Evolutionary conservation across 2,888 invertebrate species (phyloP).

Genomic region (Polydrusus tereticollis): DNA sequence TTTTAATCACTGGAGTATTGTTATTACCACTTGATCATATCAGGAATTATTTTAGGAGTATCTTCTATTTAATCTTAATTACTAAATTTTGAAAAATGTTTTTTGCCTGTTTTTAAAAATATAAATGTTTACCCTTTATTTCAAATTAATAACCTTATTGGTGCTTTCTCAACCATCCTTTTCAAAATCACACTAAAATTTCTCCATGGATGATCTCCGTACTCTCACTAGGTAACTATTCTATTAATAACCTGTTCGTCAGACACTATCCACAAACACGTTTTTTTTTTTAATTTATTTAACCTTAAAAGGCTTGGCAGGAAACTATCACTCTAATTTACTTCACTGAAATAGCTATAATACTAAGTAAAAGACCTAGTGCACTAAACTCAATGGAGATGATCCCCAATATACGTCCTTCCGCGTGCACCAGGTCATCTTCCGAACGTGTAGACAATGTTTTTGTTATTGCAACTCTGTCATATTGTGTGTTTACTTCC

Average conservation of each 20-base stretch:
- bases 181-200: too few relatives aligned
- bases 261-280: neutral
- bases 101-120: too few relatives aligned
- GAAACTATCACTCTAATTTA: neutral
- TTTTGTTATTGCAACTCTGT: constrained; percentile 34
- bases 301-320: neutral
- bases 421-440: constrained; percentile 23
- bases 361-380: neutral
- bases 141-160: too few relatives aligned
- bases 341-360: neutral
- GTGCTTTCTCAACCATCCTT: too few relatives aligned
- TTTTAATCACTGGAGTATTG: too few relatives aligned
- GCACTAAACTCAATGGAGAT: constrained; percentile 12
- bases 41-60: too few relatives aligned
- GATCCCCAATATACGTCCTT: neutral
- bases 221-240: too few relatives aligned
- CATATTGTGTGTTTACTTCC: constrained; percentile 45
- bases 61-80: too few relatives aligned
- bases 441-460: constrained; percentile 27
- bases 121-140: too few relatives aligned
- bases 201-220: too few relatives aligned
- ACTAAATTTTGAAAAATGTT: too few relatives aligned
- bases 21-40: too few relatives aligned
- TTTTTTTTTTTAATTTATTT: neutral
- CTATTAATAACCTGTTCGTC: neutral